Evolutionary conservation across 2,888 invertebrate species (phyloP).

Genomic region (Himalopsyche anomala): DNA sequence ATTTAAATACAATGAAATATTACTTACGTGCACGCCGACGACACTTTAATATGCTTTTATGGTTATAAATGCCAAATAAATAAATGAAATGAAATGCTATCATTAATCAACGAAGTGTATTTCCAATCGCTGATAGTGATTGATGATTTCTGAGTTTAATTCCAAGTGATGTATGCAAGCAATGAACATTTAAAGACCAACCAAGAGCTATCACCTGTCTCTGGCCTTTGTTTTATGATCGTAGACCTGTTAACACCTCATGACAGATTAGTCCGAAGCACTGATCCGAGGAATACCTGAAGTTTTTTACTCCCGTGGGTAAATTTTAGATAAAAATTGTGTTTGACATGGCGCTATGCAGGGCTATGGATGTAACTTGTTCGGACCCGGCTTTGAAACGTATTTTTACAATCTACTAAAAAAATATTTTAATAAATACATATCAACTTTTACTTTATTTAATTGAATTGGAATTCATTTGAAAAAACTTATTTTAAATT

Average conservation of each 20-base stretch:
- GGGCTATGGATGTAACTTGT: background rate
- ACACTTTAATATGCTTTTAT: conserved; percentile 20
- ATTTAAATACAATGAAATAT: background rate
- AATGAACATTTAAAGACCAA: background rate
- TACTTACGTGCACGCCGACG: background rate
- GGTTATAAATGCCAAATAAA: background rate
- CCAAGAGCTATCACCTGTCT: conserved; percentile 17
- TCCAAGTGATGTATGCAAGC: background rate
- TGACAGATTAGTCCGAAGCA: conserved; percentile 37
- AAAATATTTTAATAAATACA: too few relatives aligned
- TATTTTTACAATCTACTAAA: too few relatives aligned
- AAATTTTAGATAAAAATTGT: conserved; percentile 64
- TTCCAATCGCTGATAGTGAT: background rate
- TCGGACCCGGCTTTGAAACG: background rate
- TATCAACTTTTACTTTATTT: too few relatives aligned
- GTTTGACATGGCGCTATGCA: conserved; percentile 60
- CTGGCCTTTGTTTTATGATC: conserved; percentile 27
- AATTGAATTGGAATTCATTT: too few relatives aligned
- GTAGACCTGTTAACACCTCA: conserved; percentile 44
- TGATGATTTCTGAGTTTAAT: background rate
- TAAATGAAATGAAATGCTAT: background rate
- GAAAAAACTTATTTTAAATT: too few relatives aligned
- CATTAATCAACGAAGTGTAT: conserved; percentile 3
- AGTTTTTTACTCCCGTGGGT: conserved; percentile 61
- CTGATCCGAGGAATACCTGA: background rate